These are phyloP conservation scores for Chrysolina haemoptera DNA, from an alignment of 2,888 invertebrate species.

Conservation along the genomic window DNA sequence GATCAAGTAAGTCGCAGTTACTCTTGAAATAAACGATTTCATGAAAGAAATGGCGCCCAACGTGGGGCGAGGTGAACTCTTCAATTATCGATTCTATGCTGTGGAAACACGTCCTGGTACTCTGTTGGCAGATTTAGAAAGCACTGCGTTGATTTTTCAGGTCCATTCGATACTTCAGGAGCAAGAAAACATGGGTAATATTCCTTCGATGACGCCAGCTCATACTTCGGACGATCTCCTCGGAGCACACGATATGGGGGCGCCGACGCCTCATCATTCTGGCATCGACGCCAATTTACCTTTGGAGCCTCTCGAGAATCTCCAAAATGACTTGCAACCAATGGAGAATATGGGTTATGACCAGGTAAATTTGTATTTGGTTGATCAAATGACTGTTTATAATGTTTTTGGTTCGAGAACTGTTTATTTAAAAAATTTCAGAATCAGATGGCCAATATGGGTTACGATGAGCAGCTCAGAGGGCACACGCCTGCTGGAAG, in stretches of 20 bases:
- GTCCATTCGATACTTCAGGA: slow-evolving; percentile 67
- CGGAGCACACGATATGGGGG: slow-evolving; percentile 58
- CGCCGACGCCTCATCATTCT: slow-evolving; percentile 62
- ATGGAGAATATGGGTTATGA: slow-evolving; percentile 78
- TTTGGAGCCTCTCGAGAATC: slow-evolving; percentile 59
- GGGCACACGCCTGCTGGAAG: slow-evolving; percentile 75
- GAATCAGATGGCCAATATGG: slow-evolving; percentile 79
- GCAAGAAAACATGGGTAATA: slow-evolving; percentile 62
- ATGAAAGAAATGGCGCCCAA: not conserved
- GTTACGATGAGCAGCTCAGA: slow-evolving; percentile 80
- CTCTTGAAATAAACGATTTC: too few species aligned
- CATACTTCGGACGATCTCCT: slow-evolving; percentile 63
- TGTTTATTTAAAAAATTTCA: slow-evolving; percentile 25
- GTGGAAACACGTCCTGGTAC: not conserved
- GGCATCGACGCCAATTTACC: slow-evolving; percentile 59
- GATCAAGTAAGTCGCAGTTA: slow-evolving; percentile 70
- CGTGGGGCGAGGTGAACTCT: not conserved
- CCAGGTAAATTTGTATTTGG: slow-evolving; percentile 65
- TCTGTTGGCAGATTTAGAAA: not conserved
- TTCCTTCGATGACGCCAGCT: slow-evolving; percentile 66
- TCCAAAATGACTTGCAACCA: slow-evolving; percentile 66
- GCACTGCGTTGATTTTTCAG: slow-evolving; percentile 48
- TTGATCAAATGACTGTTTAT: not conserved
- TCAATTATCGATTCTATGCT: not conserved
- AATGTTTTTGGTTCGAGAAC: slow-evolving; percentile 10